These are phyloP conservation scores for Campaea margaritaria DNA, from an alignment of 2,888 invertebrate genomes.

Conservation along the genomic window DNA sequence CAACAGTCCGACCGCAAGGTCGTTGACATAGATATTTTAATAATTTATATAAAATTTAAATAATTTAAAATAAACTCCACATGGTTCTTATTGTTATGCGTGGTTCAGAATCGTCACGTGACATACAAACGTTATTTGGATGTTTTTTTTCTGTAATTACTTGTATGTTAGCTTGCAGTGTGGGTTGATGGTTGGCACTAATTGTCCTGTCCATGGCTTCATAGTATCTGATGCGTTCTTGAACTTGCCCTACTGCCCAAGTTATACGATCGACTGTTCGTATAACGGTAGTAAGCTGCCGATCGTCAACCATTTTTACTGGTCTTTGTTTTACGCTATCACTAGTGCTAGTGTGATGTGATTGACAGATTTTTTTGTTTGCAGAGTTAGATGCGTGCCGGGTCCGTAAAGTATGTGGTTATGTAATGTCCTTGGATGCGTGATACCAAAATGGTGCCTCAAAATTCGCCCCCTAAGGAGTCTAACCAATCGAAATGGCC, in stretches of 20 bases:
- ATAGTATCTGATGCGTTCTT: background rate
- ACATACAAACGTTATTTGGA: constrained; percentile 8
- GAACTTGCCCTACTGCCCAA: no score
- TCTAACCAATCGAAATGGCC: constrained; percentile 61
- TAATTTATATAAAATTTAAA: constrained; percentile 44
- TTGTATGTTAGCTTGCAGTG: constrained; percentile 8
- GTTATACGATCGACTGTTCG: no score
- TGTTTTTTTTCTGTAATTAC: constrained; percentile 17
- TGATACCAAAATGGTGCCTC: constrained; percentile 40
- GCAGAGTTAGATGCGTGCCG: no score
- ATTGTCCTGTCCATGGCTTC: background rate
- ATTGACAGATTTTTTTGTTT: no score
- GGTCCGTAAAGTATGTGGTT: no score
- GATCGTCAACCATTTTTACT: no score
- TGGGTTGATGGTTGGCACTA: constrained; percentile 16
- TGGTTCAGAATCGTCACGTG: constrained; percentile 15
- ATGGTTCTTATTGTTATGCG: constrained; percentile 29
- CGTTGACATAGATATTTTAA: constrained; percentile 37
- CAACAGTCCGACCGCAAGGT: constrained; percentile 32
- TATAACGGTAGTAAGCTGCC: no score
- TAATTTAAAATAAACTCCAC: constrained; percentile 34
- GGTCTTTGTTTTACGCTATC: no score
- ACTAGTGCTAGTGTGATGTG: no score
- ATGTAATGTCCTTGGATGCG: no score
- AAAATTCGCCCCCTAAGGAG: constrained; percentile 52